phyloP scores from a whole-genome alignment of 2,113 vertebrate species.

The Ceyx melanurus region DNA sequence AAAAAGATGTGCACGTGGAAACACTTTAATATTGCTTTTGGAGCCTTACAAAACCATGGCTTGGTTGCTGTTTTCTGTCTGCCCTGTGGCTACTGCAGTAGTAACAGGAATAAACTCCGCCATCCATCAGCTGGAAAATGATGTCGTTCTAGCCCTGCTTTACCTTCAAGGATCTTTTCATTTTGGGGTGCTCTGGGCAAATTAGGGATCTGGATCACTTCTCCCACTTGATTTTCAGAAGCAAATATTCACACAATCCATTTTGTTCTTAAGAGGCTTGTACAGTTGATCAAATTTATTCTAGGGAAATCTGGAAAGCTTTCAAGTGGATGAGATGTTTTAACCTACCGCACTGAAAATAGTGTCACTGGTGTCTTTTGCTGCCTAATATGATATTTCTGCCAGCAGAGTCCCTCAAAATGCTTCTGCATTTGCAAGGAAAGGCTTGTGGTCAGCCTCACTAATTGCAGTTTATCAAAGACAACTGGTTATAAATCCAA shows the following conservation, averaged over 20 bases:
- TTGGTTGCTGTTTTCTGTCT: neutral
- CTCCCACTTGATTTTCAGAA: slow-evolving; percentile 34
- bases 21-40: slow-evolving; percentile 44
- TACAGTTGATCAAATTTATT: slow-evolving; percentile 50
- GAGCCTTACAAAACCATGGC: neutral
- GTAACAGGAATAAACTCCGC: slow-evolving; percentile 11
- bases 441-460: slow-evolving; percentile 2
- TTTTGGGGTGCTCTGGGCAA: neutral
- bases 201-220: slow-evolving; percentile 4
- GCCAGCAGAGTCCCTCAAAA: neutral
- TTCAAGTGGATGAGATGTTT: slow-evolving; percentile 45
- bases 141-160: slow-evolving; percentile 10
- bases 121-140: slow-evolving; percentile 2
- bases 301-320: slow-evolving; percentile 60
- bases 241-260: neutral
- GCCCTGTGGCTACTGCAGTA: neutral
- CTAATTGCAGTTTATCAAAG: slow-evolving; percentile 39
- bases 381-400: slow-evolving; percentile 30
- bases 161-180: neutral
- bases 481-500: slow-evolving; percentile 25
- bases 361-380: slow-evolving; percentile 15
- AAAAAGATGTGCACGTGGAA: slow-evolving; percentile 49
- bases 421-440: neutral
- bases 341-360: slow-evolving; percentile 24
- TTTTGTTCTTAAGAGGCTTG: slow-evolving; percentile 8